Evolutionary conservation across 2,113 vertebrate species (phyloP), one percentile per base, ranked within the genome.

Genomic region (Caracal caracal): DNA sequence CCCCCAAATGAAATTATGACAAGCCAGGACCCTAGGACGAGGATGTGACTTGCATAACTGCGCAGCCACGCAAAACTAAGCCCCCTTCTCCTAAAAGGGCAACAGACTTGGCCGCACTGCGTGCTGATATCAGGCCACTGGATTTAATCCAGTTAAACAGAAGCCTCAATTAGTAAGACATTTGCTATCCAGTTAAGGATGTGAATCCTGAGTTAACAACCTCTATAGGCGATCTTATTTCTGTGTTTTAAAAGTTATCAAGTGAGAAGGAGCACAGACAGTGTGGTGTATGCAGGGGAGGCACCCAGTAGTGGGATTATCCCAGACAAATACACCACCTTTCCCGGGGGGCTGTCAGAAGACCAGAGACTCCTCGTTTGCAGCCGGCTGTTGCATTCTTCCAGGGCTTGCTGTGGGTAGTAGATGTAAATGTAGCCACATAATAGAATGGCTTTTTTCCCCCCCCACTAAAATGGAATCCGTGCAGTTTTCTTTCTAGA

Each of bases 121-220:
- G 81, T 16, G 76, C 70, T 76, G 88, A 88, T 96, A 94, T 66
- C 68, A 90, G 96, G 93, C 49, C 80, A 63, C 33, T 88, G 87
- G 89, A 95, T 53, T 93, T 66, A 94, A 94, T 96, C 93, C 97
- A 93, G 97, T 97, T 97, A 95, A 92, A 95, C 20, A 79, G 71
- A 93, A 88, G 71, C 40, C 66, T 82, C 43, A 73, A 88, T 96
- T 94, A 94, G 83, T 56, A 81, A 63, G 75, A 56, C 70, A 90
- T 70, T 80, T 84, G 76, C 93, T 92, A 17, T 61, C 35, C 53
- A 56, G 96, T 83, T 94, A 97, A 94, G 66, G 84, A 85, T 71
- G 94, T 80, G 91, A 95, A 88, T 47, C 71, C 59, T 5, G 49
- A 94, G 95, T 89, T 86, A 92, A 81, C 59, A 88, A 90, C 61